Evolutionary conservation across 2,888 invertebrate species (phyloP).

Genomic region (Diploptera punctata): DNA sequence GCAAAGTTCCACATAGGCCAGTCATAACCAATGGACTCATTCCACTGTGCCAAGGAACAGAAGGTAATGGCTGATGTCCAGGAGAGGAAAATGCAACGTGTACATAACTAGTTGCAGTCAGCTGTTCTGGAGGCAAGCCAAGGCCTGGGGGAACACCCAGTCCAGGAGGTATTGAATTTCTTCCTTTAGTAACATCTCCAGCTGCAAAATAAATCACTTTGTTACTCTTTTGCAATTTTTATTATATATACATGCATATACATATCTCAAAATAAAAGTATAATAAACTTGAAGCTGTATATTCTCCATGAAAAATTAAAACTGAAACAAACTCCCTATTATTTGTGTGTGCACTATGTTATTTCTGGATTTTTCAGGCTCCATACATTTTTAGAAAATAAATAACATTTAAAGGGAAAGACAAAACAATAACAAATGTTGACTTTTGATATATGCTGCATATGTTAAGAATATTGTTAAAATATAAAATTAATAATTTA

Average conservation of each 20-base stretch:
- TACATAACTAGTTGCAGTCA: conserved; percentile 34
- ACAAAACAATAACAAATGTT: no score
- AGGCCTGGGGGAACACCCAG: conserved; percentile 37
- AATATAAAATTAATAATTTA: no score
- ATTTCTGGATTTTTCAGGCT: no score
- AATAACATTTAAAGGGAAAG: no score
- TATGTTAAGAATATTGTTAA: no score
- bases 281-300: no score
- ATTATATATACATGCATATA: background rate
- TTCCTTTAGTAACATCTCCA: conserved; percentile 27
- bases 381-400: no score
- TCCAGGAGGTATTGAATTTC: conserved; percentile 33
- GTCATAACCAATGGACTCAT: conserved; percentile 43
- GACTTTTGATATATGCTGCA: no score
- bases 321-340: no score
- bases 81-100: conserved; percentile 40
- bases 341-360: no score
- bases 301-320: no score
- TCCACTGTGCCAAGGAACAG: conserved; percentile 37
- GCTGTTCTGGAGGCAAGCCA: conserved; percentile 34
- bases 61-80: conserved; percentile 36
- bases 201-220: conserved; percentile 17
- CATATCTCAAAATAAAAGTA: no score
- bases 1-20: conserved; percentile 51
- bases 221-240: background rate